Percentiles rank a stretch among this genome's conserved stretches.
phyloP scores from a whole-genome alignment of 2,888 invertebrate genomes.

The Eueremaeus valkanovi region DNA sequence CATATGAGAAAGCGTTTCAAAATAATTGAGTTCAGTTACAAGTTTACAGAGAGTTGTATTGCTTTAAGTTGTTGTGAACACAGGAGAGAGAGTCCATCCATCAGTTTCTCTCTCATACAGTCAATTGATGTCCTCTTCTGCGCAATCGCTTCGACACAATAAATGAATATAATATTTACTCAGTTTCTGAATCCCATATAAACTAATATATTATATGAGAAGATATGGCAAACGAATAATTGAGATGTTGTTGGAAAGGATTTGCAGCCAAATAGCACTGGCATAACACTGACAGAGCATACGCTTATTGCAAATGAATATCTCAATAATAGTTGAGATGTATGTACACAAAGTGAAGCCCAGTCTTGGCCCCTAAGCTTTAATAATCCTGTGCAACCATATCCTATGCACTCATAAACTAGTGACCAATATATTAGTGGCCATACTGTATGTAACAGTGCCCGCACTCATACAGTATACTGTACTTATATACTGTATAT shows the following conservation, averaged over 20 bases:
- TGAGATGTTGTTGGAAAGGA: constrained; percentile 27
- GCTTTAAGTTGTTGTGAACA: too few relatives aligned
- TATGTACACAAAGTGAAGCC: neutral
- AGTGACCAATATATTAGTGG: constrained; percentile 34
- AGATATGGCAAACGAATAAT: constrained; percentile 17
- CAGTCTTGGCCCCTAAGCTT: neutral
- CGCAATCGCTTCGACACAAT: neutral
- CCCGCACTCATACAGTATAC: neutral
- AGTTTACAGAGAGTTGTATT: neutral
- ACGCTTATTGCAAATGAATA: constrained; percentile 18
- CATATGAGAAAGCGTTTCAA: too few relatives aligned
- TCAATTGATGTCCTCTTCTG: neutral
- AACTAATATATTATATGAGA: constrained; percentile 25
- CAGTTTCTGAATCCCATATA: neutral
- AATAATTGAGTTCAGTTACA: neutral
- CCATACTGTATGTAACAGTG: neutral
- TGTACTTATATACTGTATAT: neutral
- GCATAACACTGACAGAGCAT: neutral
- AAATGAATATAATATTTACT: constrained; percentile 4
- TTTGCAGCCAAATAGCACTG: neutral
- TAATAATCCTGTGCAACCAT: constrained; percentile 28
- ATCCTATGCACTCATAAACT: constrained; percentile 32
- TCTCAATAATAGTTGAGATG: constrained; percentile 8
- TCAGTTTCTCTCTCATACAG: neutral
- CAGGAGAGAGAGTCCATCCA: too few relatives aligned